These are phyloP conservation scores for Cataglyphis altisquamis DNA, from an alignment of 2,888 invertebrate genomes.

Conservation along the genomic window DNA sequence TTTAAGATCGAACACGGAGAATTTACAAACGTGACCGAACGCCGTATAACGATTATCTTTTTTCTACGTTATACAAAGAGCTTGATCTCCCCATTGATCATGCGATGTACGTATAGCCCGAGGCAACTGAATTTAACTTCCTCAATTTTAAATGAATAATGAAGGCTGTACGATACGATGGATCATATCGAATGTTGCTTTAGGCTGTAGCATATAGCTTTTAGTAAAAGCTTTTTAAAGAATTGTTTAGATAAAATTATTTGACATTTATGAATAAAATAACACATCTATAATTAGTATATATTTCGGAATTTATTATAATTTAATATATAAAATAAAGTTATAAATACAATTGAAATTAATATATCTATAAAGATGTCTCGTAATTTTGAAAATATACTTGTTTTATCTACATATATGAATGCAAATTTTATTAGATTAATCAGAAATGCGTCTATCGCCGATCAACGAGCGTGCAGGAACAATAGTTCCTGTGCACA, in stretches of 20 bases:
- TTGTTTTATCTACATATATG: not conserved
- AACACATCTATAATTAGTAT: not conserved
- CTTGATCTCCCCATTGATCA: constrained; percentile 23
- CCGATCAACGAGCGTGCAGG: not conserved
- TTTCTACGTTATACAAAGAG: not conserved
- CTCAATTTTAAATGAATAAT: constrained; percentile 14
- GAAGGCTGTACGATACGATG: not conserved
- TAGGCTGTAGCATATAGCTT: not conserved
- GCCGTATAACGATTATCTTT: constrained; percentile 42
- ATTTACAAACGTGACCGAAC: constrained; percentile 33
- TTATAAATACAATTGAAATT: not conserved
- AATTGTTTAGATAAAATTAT: not conserved
- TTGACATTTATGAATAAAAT: not conserved
- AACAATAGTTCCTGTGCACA: constrained; percentile 32
- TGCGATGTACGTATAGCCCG: not conserved
- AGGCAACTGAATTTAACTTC: not conserved
- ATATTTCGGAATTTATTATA: not conserved
- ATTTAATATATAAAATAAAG: not conserved
- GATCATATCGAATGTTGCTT: constrained; percentile 3
- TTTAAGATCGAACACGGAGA: constrained; percentile 33
- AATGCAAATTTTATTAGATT: not conserved
- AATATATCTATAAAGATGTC: not conserved
- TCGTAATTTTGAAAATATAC: not conserved
- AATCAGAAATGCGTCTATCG: not conserved
- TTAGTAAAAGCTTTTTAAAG: not conserved